phyloP scores from a whole-genome alignment of 2,888 invertebrate species.

The Beris morrisii region DNA sequence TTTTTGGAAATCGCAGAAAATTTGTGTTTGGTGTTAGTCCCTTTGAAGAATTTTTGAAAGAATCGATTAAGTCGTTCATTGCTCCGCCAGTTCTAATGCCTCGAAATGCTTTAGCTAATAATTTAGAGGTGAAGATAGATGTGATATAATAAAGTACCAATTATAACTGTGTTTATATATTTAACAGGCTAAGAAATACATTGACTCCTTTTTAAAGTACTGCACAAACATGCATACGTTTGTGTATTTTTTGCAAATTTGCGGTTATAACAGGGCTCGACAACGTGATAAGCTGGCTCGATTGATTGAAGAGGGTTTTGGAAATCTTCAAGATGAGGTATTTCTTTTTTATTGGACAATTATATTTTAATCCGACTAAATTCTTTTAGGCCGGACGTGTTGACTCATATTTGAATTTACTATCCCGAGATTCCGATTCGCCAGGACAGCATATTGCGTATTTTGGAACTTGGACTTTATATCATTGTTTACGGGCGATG shows the following conservation, averaged over 20 bases:
- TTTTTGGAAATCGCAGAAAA: constrained; percentile 58
- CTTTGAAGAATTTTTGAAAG: constrained; percentile 79
- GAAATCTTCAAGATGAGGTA: constrained; percentile 89
- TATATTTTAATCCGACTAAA: background rate
- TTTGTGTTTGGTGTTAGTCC: constrained; percentile 55
- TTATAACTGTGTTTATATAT: background rate
- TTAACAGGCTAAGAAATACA: constrained; percentile 75
- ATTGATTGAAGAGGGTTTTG: constrained; percentile 82
- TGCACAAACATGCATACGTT: constrained; percentile 78
- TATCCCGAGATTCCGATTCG: constrained; percentile 65
- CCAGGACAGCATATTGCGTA: constrained; percentile 77
- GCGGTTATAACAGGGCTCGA: constrained; percentile 93
- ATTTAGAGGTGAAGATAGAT: constrained; percentile 43
- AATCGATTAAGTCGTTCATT: constrained; percentile 84
- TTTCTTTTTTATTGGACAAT: background rate
- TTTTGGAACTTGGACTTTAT: constrained; percentile 93
- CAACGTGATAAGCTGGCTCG: constrained; percentile 92
- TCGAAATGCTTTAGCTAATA: constrained; percentile 63
- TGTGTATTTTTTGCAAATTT: constrained; percentile 80
- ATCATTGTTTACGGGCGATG: constrained; percentile 91
- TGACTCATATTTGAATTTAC: constrained; percentile 77
- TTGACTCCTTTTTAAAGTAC: constrained; percentile 85
- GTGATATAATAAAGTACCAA: background rate
- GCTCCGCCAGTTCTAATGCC: constrained; percentile 85
- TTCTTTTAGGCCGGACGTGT: constrained; percentile 78